Evolutionary conservation across 2,113 vertebrate species (phyloP).

Genomic region (Cariama cristata): DNA sequence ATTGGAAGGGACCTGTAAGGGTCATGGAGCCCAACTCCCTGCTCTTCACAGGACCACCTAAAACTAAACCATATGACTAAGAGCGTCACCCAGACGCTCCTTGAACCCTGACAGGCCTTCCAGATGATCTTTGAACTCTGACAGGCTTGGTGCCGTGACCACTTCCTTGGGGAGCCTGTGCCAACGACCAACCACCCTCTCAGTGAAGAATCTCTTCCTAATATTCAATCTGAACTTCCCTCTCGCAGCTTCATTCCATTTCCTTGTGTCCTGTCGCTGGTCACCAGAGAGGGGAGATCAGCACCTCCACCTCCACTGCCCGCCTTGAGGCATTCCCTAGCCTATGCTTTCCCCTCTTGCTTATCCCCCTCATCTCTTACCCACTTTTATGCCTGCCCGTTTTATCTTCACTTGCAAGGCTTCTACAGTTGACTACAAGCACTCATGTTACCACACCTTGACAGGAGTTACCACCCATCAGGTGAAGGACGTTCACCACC

Average conservation of each 20-base stretch:
- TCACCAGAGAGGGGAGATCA: not conserved
- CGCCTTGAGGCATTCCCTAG: not conserved
- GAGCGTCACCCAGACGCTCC: accelerated
- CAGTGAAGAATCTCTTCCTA: not conserved
- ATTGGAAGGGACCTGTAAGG: not conserved
- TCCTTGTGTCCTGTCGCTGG: not conserved
- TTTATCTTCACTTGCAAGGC: not conserved
- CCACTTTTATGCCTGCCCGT: not conserved
- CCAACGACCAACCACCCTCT: not conserved
- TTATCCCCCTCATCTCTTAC: not conserved
- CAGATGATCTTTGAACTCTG: not conserved
- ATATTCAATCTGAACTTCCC: not conserved
- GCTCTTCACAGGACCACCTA: not conserved
- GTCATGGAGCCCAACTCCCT: not conserved
- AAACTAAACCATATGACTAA: not conserved
- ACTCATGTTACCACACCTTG: not conserved
- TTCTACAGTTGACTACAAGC: not conserved
- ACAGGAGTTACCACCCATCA: not conserved
- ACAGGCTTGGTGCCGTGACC: not conserved
- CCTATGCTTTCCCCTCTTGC: not conserved
- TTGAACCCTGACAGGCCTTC: not conserved
- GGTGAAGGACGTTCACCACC: not conserved
- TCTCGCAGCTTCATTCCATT: not conserved
- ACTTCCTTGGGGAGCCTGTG: not conserved
- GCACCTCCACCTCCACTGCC: not conserved